phyloP scores from a whole-genome alignment of 92 coral and sea anemone species.

The Plumapathes pennacea region DNA sequence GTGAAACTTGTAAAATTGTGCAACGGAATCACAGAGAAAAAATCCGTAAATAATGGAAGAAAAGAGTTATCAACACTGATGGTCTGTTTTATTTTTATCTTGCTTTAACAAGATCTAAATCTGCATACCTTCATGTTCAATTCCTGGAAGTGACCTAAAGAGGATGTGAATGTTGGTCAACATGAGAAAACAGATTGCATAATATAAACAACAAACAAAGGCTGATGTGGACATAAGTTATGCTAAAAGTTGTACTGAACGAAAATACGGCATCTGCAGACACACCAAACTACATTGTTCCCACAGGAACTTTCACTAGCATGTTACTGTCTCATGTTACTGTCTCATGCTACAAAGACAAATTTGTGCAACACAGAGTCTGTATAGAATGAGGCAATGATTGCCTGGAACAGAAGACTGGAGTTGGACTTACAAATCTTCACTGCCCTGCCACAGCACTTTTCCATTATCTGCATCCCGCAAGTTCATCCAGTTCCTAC shows the following conservation, averaged over 20 bases:
- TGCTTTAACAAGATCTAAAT: neutral
- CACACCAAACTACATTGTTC: too few relatives aligned
- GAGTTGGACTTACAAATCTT: slow-evolving; percentile 95
- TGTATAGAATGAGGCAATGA: neutral
- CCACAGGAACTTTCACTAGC: too few relatives aligned
- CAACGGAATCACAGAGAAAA: too few relatives aligned
- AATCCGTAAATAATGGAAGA: neutral
- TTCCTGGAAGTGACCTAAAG: slow-evolving; percentile 81
- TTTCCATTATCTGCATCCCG: slow-evolving; percentile 97
- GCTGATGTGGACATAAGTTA: too few relatives aligned
- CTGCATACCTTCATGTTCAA: slow-evolving; percentile 89
- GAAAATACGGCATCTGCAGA: too few relatives aligned
- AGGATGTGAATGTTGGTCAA: too few relatives aligned
- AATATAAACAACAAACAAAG: too few relatives aligned
- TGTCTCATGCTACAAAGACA: too few relatives aligned
- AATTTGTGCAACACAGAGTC: neutral
- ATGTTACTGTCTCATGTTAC: too few relatives aligned
- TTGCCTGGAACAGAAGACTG: neutral
- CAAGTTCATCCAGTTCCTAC: slow-evolving; percentile 96
- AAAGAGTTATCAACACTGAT: neutral
- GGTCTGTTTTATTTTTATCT: neutral
- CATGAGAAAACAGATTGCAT: too few relatives aligned
- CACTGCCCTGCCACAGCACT: slow-evolving; percentile 99
- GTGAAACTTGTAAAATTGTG: too few relatives aligned
- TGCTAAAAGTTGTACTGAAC: too few relatives aligned